Percentiles rank a stretch among this genome's conserved stretches.
Conservation (phyloP, 2,113 vertebrate species). For the Mobula birostris region DNA sequence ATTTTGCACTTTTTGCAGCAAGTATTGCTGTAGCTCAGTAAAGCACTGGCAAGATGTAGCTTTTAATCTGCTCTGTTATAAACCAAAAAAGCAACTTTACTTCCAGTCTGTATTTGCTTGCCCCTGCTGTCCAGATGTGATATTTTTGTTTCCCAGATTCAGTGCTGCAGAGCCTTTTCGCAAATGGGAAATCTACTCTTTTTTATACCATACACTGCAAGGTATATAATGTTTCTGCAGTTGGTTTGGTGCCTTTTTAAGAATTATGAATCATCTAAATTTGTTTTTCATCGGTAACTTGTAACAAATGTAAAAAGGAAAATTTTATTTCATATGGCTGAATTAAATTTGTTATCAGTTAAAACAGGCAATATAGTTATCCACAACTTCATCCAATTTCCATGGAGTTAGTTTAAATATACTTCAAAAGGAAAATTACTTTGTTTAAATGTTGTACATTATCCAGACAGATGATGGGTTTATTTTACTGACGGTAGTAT, state of each 20-base stretch:
- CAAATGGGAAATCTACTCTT: not conserved
- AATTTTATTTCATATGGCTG: not conserved
- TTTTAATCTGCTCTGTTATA: too few relatives aligned
- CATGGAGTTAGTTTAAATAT: constrained; percentile 2
- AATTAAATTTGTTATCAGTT: not conserved
- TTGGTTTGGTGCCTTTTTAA: not conserved
- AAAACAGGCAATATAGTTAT: not conserved
- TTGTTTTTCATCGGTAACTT: not conserved
- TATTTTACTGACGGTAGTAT: not conserved
- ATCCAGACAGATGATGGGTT: not conserved
- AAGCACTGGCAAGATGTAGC: not conserved
- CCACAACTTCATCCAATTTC: not conserved
- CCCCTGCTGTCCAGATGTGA: not conserved
- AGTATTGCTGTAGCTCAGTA: not conserved
- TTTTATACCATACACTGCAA: not conserved
- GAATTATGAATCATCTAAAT: not conserved
- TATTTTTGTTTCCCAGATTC: constrained; percentile 19
- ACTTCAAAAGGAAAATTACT: not conserved
- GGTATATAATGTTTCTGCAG: too few relatives aligned
- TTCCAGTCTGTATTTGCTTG: not conserved
- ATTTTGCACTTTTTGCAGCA: not conserved
- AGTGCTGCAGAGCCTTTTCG: not conserved
- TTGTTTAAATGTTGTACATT: not conserved
- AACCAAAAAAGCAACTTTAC: not conserved
- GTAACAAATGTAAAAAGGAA: not conserved